Conservation (phyloP, 92 coral and sea anemone species). For the Palythoa grandis region DNA sequence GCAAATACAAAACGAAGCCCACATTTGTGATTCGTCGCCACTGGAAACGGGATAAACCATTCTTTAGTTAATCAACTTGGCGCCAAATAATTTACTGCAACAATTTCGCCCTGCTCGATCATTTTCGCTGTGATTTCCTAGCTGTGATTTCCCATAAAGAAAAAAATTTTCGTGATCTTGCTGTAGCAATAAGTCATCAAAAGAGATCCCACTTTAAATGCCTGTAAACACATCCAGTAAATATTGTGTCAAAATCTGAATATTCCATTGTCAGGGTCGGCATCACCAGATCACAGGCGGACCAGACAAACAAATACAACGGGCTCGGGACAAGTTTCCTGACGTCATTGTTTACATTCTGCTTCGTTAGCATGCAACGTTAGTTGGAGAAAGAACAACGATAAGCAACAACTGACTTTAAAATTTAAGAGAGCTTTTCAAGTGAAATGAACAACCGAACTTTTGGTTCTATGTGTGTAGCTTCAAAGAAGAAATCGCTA, state of each 20-base stretch:
- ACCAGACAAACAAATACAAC: no score
- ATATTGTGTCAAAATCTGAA: neutral
- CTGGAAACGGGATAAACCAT: neutral
- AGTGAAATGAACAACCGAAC: no score
- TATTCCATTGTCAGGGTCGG: neutral
- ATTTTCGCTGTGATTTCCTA: neutral
- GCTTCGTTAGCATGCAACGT: no score
- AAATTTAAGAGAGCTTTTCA: no score
- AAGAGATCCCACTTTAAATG: neutral
- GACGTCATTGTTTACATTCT: no score
- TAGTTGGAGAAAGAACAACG: no score
- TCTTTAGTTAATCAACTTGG: neutral
- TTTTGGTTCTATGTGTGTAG: no score
- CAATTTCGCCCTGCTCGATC: neutral
- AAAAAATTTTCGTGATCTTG: neutral
- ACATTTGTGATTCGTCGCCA: constrained; percentile 3
- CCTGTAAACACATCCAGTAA: neutral
- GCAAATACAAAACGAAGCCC: neutral
- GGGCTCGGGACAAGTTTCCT: no score
- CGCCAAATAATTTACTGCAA: neutral
- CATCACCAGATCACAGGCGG: no score
- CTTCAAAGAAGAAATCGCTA: no score
- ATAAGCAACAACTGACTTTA: no score
- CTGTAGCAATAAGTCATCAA: neutral
- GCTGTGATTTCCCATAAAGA: neutral